Percentiles rank a stretch among this genome's conserved stretches.
Conservation (phyloP, 2,888 invertebrate species). For the Lydus trimaculatus region DNA sequence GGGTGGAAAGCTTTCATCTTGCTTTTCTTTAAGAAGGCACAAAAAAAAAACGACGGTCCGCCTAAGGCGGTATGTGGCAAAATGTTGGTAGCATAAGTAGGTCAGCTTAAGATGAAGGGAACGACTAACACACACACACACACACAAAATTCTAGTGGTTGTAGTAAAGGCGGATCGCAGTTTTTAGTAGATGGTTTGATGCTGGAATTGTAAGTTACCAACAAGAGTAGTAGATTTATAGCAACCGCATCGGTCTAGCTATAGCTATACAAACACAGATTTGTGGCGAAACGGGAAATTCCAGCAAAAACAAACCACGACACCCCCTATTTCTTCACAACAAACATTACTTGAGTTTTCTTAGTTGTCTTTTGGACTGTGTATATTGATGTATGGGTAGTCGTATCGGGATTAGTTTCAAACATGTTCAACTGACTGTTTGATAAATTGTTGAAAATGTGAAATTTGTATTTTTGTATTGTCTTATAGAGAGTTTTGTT, state of each 20-base stretch:
- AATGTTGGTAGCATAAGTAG: neutral
- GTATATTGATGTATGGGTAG: neutral
- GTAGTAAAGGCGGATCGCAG: conserved; percentile 7
- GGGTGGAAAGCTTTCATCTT: conserved; percentile 6
- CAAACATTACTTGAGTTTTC: neutral
- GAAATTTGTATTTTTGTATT: neutral
- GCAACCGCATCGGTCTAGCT: conserved; percentile 29
- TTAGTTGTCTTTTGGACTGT: neutral
- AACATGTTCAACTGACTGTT: neutral
- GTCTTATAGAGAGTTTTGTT: neutral
- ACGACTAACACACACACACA: too few relatives aligned
- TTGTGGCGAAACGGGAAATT: conserved; percentile 15
- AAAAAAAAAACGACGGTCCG: neutral
- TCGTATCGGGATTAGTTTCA: neutral
- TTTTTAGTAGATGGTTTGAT: conserved; percentile 11
- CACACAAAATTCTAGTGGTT: neutral
- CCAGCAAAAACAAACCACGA: neutral
- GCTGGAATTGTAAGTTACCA: conserved; percentile 37
- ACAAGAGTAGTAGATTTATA: conserved; percentile 42
- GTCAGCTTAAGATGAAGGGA: conserved; percentile 1
- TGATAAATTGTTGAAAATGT: neutral
- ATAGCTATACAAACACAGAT: conserved; percentile 24
- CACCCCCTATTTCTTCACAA: neutral
- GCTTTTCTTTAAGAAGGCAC: neutral
- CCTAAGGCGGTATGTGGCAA: neutral